Evolutionary conservation across 2,888 invertebrate species (phyloP), one percentile per base, ranked within the genome.

Genomic region (Eristalis intricaria): DNA sequence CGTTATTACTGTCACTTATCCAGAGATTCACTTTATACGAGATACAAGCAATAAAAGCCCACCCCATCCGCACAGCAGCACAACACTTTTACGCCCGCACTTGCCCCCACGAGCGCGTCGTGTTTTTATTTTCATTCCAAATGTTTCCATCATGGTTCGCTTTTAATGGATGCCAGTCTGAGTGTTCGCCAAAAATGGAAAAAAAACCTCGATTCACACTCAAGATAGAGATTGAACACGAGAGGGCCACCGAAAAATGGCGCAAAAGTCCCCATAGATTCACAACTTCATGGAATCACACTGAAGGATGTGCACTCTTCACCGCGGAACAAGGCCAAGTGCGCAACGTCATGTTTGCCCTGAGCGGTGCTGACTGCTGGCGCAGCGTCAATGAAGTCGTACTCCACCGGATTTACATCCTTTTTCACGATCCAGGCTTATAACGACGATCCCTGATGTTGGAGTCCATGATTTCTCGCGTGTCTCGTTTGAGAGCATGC

Each of bases 1-100:
- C 69, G 23, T 69, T 75, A 81, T 81, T 81, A 75, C 81, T 75
- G 74, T 69, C 81, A 81, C 81, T 81, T 81, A 75, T 81, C 63
- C 74, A 40, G n/a, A 81, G 50, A 74, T 69, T 81, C 81, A 81
- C 69, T 75, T 40, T 32, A 69, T 81, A 40, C 43, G 8, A 69
- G 63, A 69, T 50, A 68, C 56, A 74, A 56, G 74, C 68, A 38
- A 64, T 74, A 69, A 81, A 81, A 64, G n/a, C 38, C 23, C 11
- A 29, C 50, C 50, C 19, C 50, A 32, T 32, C 50, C 50, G 7
- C 50, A 26, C 63, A 15, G 58, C 29, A 63, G 63, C 11, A 74
- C 73, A 63, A 65, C 43, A 73, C 63, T 40, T 63, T 63, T 63
- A 50, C 69, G 69, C 50, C 43, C n/a, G 7, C n/a, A n/a, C n/a